These are phyloP conservation scores for Pentamera pediparva DNA, from an alignment of 53 echinoderm and acorn worm genomes.

Conservation along the genomic window DNA sequence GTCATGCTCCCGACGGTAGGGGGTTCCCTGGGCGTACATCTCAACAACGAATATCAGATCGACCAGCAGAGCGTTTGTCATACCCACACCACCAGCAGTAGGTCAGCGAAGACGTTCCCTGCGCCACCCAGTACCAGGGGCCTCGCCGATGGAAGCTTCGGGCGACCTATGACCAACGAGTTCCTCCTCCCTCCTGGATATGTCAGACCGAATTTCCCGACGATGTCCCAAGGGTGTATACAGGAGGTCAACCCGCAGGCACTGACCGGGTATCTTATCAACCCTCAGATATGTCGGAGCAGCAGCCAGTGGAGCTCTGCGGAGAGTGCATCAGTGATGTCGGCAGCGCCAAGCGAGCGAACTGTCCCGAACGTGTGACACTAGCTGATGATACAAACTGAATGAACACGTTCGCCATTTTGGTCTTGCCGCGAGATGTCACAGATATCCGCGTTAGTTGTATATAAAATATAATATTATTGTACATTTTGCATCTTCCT, in stretches of 20 bases:
- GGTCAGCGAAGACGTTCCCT: not conserved
- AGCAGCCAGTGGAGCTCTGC: not conserved
- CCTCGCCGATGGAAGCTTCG: constrained; percentile 10
- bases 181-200: not conserved
- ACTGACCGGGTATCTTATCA: not conserved
- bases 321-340: not conserved
- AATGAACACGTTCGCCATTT: too few relatives aligned
- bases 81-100: not conserved
- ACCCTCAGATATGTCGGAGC: not conserved
- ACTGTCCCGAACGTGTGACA: too few relatives aligned
- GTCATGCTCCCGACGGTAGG: not conserved
- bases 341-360: not conserved
- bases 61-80: not conserved
- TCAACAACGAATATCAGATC: constrained; percentile 3
- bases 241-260: not conserved
- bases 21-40: not conserved
- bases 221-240: not conserved
- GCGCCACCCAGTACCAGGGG: not conserved
- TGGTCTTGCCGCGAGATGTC: too few relatives aligned
- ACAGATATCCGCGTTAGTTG: too few relatives aligned
- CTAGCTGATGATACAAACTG: too few relatives aligned
- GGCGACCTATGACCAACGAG: not conserved
- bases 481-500: too few relatives aligned
- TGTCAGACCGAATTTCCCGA: not conserved
- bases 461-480: too few relatives aligned